These are phyloP conservation scores for Esox niger DNA, from an alignment of 2,113 vertebrate species.

Conservation along the genomic window DNA sequence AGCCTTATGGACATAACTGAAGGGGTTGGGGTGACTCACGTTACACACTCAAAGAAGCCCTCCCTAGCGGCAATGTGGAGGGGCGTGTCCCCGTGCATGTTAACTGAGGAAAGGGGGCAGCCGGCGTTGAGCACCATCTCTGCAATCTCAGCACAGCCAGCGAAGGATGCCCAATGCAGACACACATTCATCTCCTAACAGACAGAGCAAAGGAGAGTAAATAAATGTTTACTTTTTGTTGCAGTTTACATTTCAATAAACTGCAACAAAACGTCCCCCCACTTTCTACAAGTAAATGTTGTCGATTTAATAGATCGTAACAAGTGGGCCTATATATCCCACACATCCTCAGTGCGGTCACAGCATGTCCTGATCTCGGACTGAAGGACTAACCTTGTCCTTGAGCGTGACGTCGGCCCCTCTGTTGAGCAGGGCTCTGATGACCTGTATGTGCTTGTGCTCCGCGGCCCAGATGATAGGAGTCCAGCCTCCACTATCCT, in stretches of 20 bases:
- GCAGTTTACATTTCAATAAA: no score
- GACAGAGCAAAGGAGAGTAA: background rate
- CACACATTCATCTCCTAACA: slow-evolving; percentile 87
- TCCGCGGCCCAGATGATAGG: slow-evolving; percentile 93
- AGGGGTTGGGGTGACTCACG: slow-evolving; percentile 69
- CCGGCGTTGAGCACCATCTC: slow-evolving; percentile 87
- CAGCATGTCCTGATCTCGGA: background rate
- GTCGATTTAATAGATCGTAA: no score
- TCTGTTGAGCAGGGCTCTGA: slow-evolving; percentile 81
- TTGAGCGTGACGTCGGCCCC: slow-evolving; percentile 85
- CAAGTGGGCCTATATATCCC: background rate
- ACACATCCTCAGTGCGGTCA: background rate
- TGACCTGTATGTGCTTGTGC: slow-evolving; percentile 86
- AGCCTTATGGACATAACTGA: background rate
- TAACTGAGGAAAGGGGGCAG: slow-evolving; percentile 82
- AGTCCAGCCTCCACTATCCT: slow-evolving; percentile 92
- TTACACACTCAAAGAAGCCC: slow-evolving; percentile 84
- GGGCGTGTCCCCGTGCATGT: slow-evolving; percentile 87
- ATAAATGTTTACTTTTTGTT: no score
- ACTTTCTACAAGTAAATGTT: no score
- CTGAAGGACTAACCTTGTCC: slow-evolving; percentile 76
- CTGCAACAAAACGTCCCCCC: background rate
- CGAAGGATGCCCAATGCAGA: slow-evolving; percentile 90
- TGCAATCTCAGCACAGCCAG: slow-evolving; percentile 83
- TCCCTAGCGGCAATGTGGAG: slow-evolving; percentile 87